Base-by-base conservation (phyloP, 2,113 vertebrate genomes). In the Bettongia penicillata region DNA sequence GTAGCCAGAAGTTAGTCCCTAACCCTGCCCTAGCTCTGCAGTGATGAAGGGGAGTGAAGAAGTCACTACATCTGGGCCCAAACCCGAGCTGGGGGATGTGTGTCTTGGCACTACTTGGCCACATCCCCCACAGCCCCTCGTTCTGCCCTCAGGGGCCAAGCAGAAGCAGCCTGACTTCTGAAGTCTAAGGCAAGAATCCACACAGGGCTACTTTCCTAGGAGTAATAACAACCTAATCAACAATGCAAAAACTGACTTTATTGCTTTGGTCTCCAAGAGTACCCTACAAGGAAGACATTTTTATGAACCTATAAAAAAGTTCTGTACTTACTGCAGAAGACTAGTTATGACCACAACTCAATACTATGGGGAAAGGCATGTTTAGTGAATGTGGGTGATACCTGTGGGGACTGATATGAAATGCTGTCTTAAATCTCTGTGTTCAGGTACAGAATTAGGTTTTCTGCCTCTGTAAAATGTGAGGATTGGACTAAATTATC, bases 191-290 rank as follows among this genome's bases (percentile, higher is more conserved):
- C 89, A 19, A 48, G 89, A 48, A 89, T 48, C 31, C 61, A 61
- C 26, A 61, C 10, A 68, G 3, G 3, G 57, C 31, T 31, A 94
- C 55, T 93, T 90, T 52, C 89, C 26, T 31, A 49, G 51, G 53
- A 37, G 50, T 93, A 96, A 91, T 43, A 51, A 94, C 93, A 94
- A 94, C 28, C 95, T 90, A 95, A 43, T 1, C 37, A 91, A 90
- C 22, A 68, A 51, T 11, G 11, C 22, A 93, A 93, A 95, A 90
- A 23, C 12, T 51, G 94, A 4, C 51, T 91, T 93, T 89, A 95
- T 2, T 84, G 9, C 8, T 96, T 37, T 95, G 57, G 51, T 51
- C 95, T 97, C 48, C 97, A 52, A n/a, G 47, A 90, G 24, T 94
- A 11, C 5, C 53, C 51, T 68, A 94, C 93, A 95, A 68, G 89